These are phyloP conservation scores for Brachionus manjavacas DNA, from an alignment of 1,140 invertebrate species.

Conservation along the genomic window DNA sequence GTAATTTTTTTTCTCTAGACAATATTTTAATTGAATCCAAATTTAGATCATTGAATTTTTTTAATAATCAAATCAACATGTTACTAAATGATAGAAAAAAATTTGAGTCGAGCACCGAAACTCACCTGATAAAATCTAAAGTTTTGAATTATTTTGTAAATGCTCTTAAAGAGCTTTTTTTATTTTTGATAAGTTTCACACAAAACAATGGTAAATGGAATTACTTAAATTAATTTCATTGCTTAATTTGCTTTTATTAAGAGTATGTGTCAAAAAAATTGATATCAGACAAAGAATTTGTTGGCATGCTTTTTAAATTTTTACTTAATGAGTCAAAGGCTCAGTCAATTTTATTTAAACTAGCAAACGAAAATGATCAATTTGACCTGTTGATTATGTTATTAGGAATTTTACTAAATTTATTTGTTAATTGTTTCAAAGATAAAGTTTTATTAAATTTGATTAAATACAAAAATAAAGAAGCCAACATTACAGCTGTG, in stretches of 20 bases:
- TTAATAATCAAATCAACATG: background rate
- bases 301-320: background rate
- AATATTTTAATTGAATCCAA: background rate
- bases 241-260: background rate
- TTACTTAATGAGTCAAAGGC: background rate
- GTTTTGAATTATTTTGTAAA: background rate
- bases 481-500: background rate
- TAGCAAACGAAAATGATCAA: background rate
- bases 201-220: constrained; percentile 30
- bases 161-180: background rate
- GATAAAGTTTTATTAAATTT: background rate
- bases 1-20: background rate
- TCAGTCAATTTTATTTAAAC: background rate
- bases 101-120: background rate
- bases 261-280: background rate
- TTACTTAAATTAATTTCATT: background rate
- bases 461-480: constrained; percentile 25
- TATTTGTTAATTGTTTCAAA: constrained; percentile 26
- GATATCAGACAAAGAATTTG: background rate
- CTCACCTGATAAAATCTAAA: background rate
- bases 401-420: constrained; percentile 19
- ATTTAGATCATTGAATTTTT: constrained; percentile 9
- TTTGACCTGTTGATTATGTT: constrained; percentile 34
- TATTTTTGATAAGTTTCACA: constrained; percentile 7
- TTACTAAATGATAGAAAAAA: background rate